Evolutionary conservation across 2,888 invertebrate genomes (phyloP), one percentile per base, ranked within the genome.

Genomic region (Theodoxus fluviatilis): DNA sequence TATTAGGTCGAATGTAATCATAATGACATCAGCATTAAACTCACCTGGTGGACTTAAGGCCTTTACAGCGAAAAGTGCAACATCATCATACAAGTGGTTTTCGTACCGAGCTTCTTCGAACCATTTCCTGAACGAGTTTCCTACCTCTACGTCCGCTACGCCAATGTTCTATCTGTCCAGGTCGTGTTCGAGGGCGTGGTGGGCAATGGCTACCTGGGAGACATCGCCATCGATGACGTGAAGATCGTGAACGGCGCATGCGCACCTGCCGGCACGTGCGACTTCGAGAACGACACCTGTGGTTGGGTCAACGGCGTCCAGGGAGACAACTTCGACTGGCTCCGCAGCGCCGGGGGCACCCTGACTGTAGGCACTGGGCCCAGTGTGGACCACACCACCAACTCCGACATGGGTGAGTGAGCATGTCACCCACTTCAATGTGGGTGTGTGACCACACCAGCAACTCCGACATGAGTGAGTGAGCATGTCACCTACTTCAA

Each of bases 151-250:
- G 3, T 4, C 35, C 18, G 12, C 15, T 69, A 40, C 6, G n/a
- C 25, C 12, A 22, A 61, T 12, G 25, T 70, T 47, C 64, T 66
- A 35, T 65, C 40, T n/a, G 74, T 73, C 4, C 71, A 84, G 84
- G 71, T 83, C 22, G 75, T 79, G 28, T 81, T 82, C 69, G 82
- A 83, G 73, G 82, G 81, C 33, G 75, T 76, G 18, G 73, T 78
- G 1, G 81, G 80, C 2, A 75, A 71, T 59, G 79, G 79, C 71
- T 79, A 75, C 73, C 71, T 71, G 43, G 83, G 84, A 28, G 81
- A 81, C 73, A 83, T 84, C 31, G 82, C 81, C 52, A 72, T 85
- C 59, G 85, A 85, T 70, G 84, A 85, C 73, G 73, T 84, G 9
- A 75, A 77, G 40, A 70, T 84, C 12, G 35, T 72, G 1, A 73